Evolutionary conservation across 2,888 invertebrate genomes (phyloP).

Genomic region (Diploptera punctata): DNA sequence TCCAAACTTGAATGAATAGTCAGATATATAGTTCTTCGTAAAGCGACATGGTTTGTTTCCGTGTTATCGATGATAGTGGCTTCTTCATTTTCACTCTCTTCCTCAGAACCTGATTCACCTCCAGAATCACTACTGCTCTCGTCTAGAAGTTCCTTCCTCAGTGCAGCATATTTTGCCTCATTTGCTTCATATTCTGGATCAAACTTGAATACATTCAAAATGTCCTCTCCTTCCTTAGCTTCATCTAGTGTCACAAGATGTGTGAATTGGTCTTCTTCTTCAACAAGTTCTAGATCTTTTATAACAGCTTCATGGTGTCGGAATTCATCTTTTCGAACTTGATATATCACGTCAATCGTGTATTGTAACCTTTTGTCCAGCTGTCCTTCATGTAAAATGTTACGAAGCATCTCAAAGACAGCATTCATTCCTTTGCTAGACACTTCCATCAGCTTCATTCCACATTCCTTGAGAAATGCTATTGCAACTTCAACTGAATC

Average conservation of each 20-base stretch:
- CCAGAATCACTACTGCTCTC: constrained; percentile 55
- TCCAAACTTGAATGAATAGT: constrained; percentile 98
- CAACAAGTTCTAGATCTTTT: no score
- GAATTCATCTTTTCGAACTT: no score
- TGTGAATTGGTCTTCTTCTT: constrained; percentile 96
- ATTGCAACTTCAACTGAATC: no score
- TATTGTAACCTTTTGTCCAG: constrained; percentile 94
- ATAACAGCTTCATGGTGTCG: no score
- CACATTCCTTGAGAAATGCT: constrained; percentile 96
- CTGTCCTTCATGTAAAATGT: no score
- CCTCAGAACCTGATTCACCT: constrained; percentile 47
- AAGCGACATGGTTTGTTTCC: constrained; percentile 92
- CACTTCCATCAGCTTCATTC: constrained; percentile 91
- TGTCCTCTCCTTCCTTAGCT: no score
- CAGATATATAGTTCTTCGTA: constrained; percentile 94
- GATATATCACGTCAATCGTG: constrained; percentile 98
- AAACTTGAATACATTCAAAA: constrained; percentile 93
- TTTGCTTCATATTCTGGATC: constrained; percentile 92
- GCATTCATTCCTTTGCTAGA: no score
- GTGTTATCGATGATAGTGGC: constrained; percentile 89
- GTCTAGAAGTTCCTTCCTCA: no score
- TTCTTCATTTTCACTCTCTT: constrained; percentile 46
- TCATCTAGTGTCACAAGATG: constrained; percentile 93
- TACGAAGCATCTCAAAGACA: no score
- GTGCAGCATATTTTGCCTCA: constrained; percentile 93